These are phyloP conservation scores for Tragelaphus imberbis DNA, from an alignment of 2,113 vertebrate species.

Conservation along the genomic window DNA sequence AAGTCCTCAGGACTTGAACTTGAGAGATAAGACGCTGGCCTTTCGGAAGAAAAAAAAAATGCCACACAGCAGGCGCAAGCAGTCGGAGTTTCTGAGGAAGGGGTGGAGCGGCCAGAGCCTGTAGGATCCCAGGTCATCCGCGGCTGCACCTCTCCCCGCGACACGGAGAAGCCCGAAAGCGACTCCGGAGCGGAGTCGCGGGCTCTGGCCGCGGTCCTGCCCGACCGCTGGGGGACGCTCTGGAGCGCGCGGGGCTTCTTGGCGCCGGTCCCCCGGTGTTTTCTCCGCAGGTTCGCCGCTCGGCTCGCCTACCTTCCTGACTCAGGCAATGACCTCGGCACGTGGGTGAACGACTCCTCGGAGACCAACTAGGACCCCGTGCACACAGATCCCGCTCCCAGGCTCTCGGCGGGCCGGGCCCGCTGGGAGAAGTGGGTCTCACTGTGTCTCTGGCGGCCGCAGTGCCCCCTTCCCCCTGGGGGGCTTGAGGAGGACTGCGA, in stretches of 20 bases:
- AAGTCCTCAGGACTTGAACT: slow-evolving; percentile 60
- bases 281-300: not conserved
- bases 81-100: slow-evolving; percentile 8
- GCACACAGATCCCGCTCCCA: not conserved
- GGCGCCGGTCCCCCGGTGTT: fast-evolving
- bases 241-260: not conserved
- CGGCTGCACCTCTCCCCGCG: not conserved
- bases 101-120: not conserved
- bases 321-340: not conserved
- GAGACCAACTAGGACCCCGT: not conserved
- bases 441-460: not conserved
- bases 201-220: slow-evolving; percentile 41
- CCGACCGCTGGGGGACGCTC: slow-evolving; percentile 65
- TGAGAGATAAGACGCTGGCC: not conserved
- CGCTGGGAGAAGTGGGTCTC: not conserved
- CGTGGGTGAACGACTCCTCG: not conserved
- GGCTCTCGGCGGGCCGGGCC: not conserved
- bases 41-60: not conserved
- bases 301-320: not conserved
- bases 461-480: not conserved
- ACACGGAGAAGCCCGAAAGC: not conserved
- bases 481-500: not conserved
- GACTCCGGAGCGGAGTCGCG: slow-evolving; percentile 22
- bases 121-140: not conserved
- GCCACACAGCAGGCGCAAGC: not conserved